These are phyloP conservation scores for Hyposmocoma kahamanoa DNA, from an alignment of 1,140 invertebrate species.

Conservation along the genomic window DNA sequence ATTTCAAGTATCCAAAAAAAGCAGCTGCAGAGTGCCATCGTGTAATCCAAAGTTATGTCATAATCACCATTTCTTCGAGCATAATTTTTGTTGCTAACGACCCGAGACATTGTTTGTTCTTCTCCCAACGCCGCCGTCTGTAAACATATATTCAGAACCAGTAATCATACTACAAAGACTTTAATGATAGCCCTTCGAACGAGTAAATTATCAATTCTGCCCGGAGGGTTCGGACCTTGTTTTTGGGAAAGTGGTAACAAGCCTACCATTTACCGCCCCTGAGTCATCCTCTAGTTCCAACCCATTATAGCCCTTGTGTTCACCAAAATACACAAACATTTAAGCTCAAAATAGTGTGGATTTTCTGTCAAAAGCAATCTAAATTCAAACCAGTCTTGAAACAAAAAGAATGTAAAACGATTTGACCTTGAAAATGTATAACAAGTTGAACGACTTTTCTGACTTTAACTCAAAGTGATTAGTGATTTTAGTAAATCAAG, in stretches of 20 bases:
- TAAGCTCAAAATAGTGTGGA: not conserved
- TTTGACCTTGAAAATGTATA: slow-evolving; percentile 15
- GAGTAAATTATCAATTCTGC: slow-evolving; percentile 70
- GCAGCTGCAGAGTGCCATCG: slow-evolving; percentile 21
- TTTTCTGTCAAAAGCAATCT: not conserved
- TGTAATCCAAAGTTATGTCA: slow-evolving; percentile 29
- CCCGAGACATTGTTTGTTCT: slow-evolving; percentile 67
- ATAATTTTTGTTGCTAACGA: slow-evolving; percentile 59
- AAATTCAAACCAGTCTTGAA: not conserved
- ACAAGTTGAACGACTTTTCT: not conserved
- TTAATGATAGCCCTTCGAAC: slow-evolving; percentile 68
- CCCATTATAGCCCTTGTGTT: slow-evolving; percentile 12
- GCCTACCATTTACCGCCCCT: slow-evolving; percentile 38
- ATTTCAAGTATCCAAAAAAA: no score
- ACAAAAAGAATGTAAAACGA: not conserved
- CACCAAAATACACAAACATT: no score
- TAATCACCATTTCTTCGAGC: slow-evolving; percentile 41
- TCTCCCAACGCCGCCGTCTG: slow-evolving; percentile 43
- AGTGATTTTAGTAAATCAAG: slow-evolving; percentile 11
- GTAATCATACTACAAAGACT: slow-evolving; percentile 57
- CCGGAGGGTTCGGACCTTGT: slow-evolving; percentile 44
- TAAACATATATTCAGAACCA: slow-evolving; percentile 50
- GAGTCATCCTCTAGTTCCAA: slow-evolving; percentile 9
- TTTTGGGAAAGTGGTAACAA: slow-evolving; percentile 60
- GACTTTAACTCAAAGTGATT: slow-evolving; percentile 4